Evolutionary conservation across 2,113 vertebrate genomes (phyloP).

Genomic region (Neogale vison): DNA sequence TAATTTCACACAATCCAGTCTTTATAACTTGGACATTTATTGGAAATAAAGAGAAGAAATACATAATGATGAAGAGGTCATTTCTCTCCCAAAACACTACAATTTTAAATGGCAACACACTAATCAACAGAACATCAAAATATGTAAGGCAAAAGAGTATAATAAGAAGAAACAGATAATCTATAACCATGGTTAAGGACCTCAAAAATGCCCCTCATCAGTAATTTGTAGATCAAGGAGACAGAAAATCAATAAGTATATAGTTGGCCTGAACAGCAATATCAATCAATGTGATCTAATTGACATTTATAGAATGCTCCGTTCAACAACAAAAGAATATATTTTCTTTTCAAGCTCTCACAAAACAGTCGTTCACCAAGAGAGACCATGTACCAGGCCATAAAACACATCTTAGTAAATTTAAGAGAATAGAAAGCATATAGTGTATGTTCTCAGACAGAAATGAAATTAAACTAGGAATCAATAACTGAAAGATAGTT

Average conservation of each 20-base stretch:
- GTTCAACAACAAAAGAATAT: background rate
- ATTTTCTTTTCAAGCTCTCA: background rate
- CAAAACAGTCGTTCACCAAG: background rate
- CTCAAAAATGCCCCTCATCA: too few species aligned
- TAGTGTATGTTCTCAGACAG: background rate
- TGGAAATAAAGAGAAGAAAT: background rate
- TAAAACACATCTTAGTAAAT: background rate
- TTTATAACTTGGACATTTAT: background rate
- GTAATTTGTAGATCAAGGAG: background rate
- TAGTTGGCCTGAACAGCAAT: background rate
- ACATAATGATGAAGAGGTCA: background rate
- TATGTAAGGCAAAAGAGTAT: background rate
- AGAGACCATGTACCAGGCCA: background rate
- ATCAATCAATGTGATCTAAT: background rate
- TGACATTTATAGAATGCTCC: background rate
- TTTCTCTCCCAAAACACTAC: background rate
- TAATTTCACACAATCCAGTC: background rate
- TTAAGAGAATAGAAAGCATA: background rate
- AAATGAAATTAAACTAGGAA: background rate
- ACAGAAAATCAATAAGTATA: background rate
- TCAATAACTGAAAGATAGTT: background rate
- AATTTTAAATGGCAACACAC: background rate
- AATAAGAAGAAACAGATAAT: background rate
- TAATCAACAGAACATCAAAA: background rate
- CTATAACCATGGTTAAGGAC: background rate